Percentiles rank a stretch among this genome's conserved stretches.
Conservation (phyloP, 2,888 invertebrate species). For the Cryptophagus acutangulus region DNA sequence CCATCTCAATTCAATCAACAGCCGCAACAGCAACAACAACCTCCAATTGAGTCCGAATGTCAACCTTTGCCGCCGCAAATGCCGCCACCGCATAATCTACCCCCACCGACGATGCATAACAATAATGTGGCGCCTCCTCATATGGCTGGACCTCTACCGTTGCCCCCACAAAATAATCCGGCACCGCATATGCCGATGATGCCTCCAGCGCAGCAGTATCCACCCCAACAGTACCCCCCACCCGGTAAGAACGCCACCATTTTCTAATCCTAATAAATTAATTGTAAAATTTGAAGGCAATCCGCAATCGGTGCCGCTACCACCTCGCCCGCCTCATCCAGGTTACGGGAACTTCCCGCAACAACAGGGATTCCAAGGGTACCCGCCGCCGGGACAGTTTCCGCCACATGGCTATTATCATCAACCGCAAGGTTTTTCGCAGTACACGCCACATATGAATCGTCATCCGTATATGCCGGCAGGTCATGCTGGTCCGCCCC, state of each 20-base stretch:
- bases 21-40: constrained; percentile 21
- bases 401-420: constrained; percentile 46
- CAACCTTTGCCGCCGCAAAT: constrained; percentile 23
- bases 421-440: constrained; percentile 53
- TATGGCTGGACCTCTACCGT: constrained; percentile 21
- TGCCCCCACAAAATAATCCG: constrained; percentile 18
- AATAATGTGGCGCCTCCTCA: constrained; percentile 16
- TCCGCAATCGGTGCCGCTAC: constrained; percentile 52
- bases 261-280: constrained; percentile 9
- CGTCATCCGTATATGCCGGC: constrained; percentile 45
- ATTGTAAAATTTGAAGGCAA: constrained; percentile 29
- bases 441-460: constrained; percentile 53
- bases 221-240: constrained; percentile 31
- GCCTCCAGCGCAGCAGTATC: constrained; percentile 47
- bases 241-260: no score
- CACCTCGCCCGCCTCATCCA: constrained; percentile 54
- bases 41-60: constrained; percentile 22
- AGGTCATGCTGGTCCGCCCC: constrained; percentile 25
- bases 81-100: constrained; percentile 28
- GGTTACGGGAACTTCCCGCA: constrained; percentile 45
- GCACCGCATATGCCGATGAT: constrained; percentile 39
- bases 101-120: constrained; percentile 10
- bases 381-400: constrained; percentile 45
- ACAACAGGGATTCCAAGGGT: constrained; percentile 23
- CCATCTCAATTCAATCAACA: constrained; percentile 23